Evolutionary conservation across 2,888 invertebrate genomes (phyloP).

Genomic region (Ornithoptera alexandrae): DNA sequence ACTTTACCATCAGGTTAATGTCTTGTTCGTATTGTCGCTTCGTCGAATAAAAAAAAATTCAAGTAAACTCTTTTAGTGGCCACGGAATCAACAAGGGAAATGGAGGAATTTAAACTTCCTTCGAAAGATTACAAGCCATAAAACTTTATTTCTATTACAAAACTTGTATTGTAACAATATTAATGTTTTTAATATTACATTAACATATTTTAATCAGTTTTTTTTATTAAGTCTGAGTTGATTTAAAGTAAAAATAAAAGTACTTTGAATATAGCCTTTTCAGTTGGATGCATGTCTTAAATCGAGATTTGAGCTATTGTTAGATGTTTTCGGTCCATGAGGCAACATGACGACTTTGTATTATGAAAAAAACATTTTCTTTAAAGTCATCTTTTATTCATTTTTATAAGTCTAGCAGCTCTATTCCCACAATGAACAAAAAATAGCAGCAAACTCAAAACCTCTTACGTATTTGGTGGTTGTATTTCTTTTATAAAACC

Average conservation of each 20-base stretch:
- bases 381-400: slow-evolving; percentile 5
- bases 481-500: neutral
- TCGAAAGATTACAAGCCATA: no score
- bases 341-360: slow-evolving; percentile 10
- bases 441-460: neutral
- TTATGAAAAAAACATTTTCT: slow-evolving; percentile 6
- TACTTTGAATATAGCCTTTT: slow-evolving; percentile 1
- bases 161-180: no score
- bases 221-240: neutral
- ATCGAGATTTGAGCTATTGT: slow-evolving; percentile 16
- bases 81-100: no score
- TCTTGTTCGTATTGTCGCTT: no score
- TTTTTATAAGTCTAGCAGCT: neutral
- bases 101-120: no score
- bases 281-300: slow-evolving; percentile 8
- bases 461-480: neutral
- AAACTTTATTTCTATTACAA: no score
- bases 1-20: no score
- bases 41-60: no score
- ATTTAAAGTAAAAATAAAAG: neutral
- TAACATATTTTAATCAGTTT: neutral
- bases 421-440: neutral
- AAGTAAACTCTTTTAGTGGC: no score
- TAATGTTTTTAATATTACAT: no score
- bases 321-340: slow-evolving; percentile 14